Base-by-base conservation (phyloP, 2,888 invertebrate species). In the Phyto melanocephala region DNA sequence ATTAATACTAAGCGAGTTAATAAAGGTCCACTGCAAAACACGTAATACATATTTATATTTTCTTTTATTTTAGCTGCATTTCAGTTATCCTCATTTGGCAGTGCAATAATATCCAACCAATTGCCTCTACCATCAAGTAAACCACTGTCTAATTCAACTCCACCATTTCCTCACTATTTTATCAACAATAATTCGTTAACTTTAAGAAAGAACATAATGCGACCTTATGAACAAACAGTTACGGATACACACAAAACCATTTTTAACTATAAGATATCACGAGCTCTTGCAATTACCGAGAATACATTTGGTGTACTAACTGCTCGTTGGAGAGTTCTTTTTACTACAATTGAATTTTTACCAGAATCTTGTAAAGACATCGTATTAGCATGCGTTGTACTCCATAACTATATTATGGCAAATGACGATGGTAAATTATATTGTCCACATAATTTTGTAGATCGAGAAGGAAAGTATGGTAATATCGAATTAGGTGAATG, bases 241-340 rank as follows among this genome's bases (percentile, higher is more conserved):
- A 35, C 79, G 17, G 35, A 67, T n/a, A 13, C 37, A 15, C 58
- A 52, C 3, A 75, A 82, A 47, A 24, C 50, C 2, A 45, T 70
- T 42, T 85, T 79, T 10, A 85, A 84, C 22, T 62, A 76, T 22
- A 62, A 75, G 11, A 45, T 84, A 10, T 74, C 83, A 24, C 54
- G 77, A 33, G 81, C 78, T 13, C 37, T 47, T 2, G 20, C 68
- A 7, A 54, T 70, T 10, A 76, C 67, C 17, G 84, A 85, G 37
- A 84, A 85, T 24, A 50, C 74, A 3, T 84, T 85, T 81, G 85
- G 84, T n/a, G 60, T 85, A 24, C 70, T 85, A 40, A 52, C 45
- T 6, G 67, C 85, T 11, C 67, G 83, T 11, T 85, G 82, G 79
- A 50, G 84, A n/a, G 54, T 85, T 33, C 70, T 85, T 8, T 50